Conservation (phyloP, 2,888 invertebrate species). For the Dryobota labecula region DNA sequence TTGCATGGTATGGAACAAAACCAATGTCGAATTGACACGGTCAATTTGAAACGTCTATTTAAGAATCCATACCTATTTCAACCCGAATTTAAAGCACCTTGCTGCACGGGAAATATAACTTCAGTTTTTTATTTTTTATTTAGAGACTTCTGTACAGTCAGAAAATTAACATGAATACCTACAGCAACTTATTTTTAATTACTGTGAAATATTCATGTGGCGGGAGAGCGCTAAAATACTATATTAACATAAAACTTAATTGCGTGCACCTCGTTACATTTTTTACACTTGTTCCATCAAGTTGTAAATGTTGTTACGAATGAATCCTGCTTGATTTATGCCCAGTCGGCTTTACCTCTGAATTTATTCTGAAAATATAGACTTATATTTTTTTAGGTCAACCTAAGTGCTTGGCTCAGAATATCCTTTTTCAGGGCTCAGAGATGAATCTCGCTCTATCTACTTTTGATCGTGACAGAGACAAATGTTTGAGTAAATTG, state of each 20-base stretch:
- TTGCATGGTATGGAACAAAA: neutral
- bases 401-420: slow-evolving; percentile 49
- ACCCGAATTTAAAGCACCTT: neutral
- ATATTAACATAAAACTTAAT: slow-evolving; percentile 59
- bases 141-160: neutral
- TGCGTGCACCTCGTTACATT: slow-evolving; percentile 57
- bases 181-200: slow-evolving; percentile 47
- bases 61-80: neutral
- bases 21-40: neutral
- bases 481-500: slow-evolving; percentile 51
- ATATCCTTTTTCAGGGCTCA: slow-evolving; percentile 45
- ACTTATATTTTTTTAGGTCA: slow-evolving; percentile 48
- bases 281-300: slow-evolving; percentile 42
- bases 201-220: slow-evolving; percentile 49
- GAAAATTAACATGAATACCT: slow-evolving; percentile 36
- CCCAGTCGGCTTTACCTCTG: slow-evolving; percentile 11
- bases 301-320: slow-evolving; percentile 41
- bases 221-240: slow-evolving; percentile 39
- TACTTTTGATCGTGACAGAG: slow-evolving; percentile 56
- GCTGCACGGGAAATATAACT: neutral
- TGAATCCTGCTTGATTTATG: slow-evolving; percentile 55
- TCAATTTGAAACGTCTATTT: neutral
- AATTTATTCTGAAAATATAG: slow-evolving; percentile 46
- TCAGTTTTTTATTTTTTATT: neutral
- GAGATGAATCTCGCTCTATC: slow-evolving; percentile 54